Evolutionary conservation across 2,888 invertebrate species (phyloP).

Genomic region (Zaprionus lineosus): DNA sequence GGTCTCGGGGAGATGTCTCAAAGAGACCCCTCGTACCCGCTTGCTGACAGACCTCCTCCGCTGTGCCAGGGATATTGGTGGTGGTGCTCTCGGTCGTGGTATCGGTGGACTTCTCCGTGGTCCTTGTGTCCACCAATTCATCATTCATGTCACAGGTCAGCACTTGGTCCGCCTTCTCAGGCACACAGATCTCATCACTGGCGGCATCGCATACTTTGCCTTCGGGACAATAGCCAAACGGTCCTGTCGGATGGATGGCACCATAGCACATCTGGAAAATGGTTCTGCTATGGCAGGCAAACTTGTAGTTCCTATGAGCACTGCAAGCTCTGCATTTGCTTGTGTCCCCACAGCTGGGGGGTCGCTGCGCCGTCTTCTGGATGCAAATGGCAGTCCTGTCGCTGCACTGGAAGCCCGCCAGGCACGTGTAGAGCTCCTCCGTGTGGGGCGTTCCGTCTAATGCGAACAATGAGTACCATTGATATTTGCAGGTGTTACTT

Average conservation of each 20-base stretch:
- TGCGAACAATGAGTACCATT: background rate
- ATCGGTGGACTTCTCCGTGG: background rate
- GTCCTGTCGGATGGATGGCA: constrained; percentile 66
- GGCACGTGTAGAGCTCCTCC: constrained; percentile 68
- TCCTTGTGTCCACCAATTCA: constrained; percentile 28
- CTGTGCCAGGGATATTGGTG: constrained; percentile 31
- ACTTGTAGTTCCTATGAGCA: constrained; percentile 75
- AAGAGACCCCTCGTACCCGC: constrained; percentile 63
- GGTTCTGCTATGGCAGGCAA: constrained; percentile 75
- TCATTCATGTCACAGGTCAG: constrained; percentile 74
- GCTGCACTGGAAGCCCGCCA: constrained; percentile 77
- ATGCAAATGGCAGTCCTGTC: constrained; percentile 72
- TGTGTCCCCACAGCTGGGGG: constrained; percentile 79
- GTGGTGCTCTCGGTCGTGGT: background rate
- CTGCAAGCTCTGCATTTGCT: constrained; percentile 78
- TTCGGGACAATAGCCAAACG: constrained; percentile 70
- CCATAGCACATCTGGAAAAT: constrained; percentile 80
- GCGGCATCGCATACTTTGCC: constrained; percentile 72
- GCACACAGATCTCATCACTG: constrained; percentile 70
- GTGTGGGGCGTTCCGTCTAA: constrained; percentile 67
- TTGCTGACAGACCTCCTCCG: constrained; percentile 60
- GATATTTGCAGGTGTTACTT: background rate
- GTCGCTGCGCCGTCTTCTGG: constrained; percentile 64
- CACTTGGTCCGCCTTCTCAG: constrained; percentile 2
- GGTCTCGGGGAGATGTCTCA: constrained; percentile 68